phyloP scores from a whole-genome alignment of 2,113 vertebrate genomes.

The Pelodiscus sinensis region DNA sequence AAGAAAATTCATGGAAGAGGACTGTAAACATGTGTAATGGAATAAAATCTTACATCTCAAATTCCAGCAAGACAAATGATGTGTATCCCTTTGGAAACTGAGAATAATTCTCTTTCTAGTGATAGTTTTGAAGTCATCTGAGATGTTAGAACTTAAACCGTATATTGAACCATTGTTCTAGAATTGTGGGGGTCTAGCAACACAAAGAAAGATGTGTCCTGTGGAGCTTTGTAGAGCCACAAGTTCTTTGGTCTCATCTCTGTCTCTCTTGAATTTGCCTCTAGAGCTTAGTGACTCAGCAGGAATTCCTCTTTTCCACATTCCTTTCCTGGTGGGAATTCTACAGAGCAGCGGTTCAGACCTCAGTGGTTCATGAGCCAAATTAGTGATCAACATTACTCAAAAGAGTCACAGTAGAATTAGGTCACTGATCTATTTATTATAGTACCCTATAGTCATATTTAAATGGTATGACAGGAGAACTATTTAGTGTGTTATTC shows the following conservation, averaged over 20 bases:
- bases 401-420: no score
- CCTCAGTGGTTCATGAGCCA: no score
- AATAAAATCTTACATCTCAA: neutral
- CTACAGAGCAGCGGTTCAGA: neutral
- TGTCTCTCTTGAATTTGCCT: neutral
- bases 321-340: neutral
- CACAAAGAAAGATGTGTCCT: neutral
- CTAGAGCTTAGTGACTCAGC: neutral
- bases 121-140: neutral
- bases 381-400: no score
- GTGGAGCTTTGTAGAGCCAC: neutral
- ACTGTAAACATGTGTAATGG: fast-evolving
- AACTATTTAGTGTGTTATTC: no score
- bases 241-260: neutral
- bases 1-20: neutral
- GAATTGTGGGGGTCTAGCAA: neutral
- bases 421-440: no score
- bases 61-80: neutral
- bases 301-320: neutral
- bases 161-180: neutral
- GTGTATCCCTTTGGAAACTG: neutral
- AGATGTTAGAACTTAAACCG: neutral
- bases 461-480: no score
- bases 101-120: neutral
- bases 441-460: no score